Evolutionary conservation across 37 sponge, comb jelly and placozoan species (phyloP).

Genomic region (Axinella damicornis): DNA sequence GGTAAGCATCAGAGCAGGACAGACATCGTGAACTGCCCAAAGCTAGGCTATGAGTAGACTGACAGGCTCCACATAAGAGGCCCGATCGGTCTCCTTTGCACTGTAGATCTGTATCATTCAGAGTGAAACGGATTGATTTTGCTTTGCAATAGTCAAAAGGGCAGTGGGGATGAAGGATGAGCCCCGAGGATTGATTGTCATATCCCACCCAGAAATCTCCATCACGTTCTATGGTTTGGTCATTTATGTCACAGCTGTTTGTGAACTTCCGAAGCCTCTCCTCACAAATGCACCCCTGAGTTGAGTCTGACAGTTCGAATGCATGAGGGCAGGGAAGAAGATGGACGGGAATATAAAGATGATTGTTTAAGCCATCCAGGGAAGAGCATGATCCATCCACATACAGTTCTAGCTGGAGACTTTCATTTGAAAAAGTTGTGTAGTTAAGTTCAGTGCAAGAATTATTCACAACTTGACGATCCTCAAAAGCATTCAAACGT

Average conservation of each 20-base stretch:
- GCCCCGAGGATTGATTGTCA: not conserved
- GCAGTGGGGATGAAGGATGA: not conserved
- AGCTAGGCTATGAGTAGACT: not conserved
- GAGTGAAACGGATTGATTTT: too few species aligned
- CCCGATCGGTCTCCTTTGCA: not conserved
- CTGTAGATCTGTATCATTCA: not conserved
- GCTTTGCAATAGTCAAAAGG: too few species aligned
- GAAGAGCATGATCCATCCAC: too few species aligned
- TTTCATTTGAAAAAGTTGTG: too few species aligned
- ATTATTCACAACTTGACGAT: too few species aligned
- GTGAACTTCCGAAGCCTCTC: not conserved
- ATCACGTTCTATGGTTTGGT: constrained; percentile 4
- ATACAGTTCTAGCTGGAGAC: too few species aligned
- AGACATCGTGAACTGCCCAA: not conserved
- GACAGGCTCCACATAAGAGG: not conserved
- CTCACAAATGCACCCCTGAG: not conserved
- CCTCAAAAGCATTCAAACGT: too few species aligned
- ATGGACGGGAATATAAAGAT: too few species aligned
- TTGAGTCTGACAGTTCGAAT: not conserved
- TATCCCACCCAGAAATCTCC: constrained; percentile 11
- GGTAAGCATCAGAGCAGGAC: not conserved
- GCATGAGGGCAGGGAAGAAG: not conserved
- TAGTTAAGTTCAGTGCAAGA: too few species aligned
- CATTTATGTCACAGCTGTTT: not conserved
- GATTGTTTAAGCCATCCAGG: too few species aligned